phyloP scores from a whole-genome alignment of 1,140 invertebrate species.

The Papilio polyxenes region DNA sequence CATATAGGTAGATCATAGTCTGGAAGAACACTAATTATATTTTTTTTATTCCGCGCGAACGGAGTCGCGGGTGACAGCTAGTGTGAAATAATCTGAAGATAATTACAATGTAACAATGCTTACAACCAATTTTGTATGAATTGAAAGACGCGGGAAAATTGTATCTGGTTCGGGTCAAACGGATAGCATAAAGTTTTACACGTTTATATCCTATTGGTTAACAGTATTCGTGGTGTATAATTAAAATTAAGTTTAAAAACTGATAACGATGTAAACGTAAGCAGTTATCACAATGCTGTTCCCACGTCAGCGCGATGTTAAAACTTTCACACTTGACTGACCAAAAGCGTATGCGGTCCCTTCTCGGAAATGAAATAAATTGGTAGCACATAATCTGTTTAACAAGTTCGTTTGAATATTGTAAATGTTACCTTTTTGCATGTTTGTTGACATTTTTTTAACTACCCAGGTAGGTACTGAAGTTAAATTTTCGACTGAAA shows the following conservation, averaged over 20 bases:
- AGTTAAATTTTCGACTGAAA: too few relatives aligned
- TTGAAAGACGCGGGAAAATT: too few relatives aligned
- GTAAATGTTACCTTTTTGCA: background rate
- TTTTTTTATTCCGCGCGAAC: too few relatives aligned
- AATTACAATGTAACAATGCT: too few relatives aligned
- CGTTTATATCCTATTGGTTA: background rate
- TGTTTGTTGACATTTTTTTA: background rate
- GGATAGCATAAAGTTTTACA: background rate
- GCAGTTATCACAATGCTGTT: background rate
- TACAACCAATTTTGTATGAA: too few relatives aligned
- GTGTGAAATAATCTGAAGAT: too few relatives aligned
- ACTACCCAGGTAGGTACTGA: too few relatives aligned
- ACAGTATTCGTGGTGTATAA: background rate
- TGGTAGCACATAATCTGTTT: background rate
- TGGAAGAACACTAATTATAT: too few relatives aligned
- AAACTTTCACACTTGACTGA: constrained; percentile 25
- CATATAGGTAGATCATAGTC: too few relatives aligned
- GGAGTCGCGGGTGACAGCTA: too few relatives aligned
- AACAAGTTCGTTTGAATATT: constrained; percentile 1
- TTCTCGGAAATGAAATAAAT: constrained; percentile 29
- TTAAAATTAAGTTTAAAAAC: background rate
- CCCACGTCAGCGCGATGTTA: constrained; percentile 2
- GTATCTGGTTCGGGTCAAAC: too few relatives aligned
- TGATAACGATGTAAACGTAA: constrained; percentile 4
- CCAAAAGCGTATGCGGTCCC: constrained; percentile 10